phyloP scores from a whole-genome alignment of 1,140 invertebrate species.

The Calliphora vicina region DNA sequence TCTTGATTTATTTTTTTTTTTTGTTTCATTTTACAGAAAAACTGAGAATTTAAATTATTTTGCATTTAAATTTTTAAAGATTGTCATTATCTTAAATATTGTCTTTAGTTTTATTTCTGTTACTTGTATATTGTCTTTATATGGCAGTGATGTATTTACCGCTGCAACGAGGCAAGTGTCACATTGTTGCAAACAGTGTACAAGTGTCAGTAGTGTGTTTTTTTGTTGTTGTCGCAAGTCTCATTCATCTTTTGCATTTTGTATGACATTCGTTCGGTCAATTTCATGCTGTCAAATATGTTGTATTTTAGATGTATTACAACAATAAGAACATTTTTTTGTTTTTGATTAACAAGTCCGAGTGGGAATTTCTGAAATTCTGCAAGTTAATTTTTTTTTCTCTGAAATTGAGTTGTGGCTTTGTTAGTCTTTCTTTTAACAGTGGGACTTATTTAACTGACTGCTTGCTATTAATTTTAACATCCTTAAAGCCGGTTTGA shows the following conservation, averaged over 20 bases:
- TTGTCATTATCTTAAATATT: conserved; percentile 14
- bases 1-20: background rate
- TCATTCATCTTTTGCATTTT: conserved; percentile 1
- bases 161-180: background rate
- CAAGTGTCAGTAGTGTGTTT: background rate
- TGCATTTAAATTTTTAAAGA: background rate
- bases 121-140: background rate
- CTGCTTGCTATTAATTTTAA: too few relatives aligned
- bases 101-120: conserved; percentile 6
- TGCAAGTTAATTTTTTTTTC: too few relatives aligned
- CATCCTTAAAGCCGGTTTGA: too few relatives aligned
- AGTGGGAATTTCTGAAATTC: too few relatives aligned
- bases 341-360: too few relatives aligned
- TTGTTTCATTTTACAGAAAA: too few relatives aligned
- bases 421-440: too few relatives aligned
- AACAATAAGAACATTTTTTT: too few relatives aligned
- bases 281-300: conserved; percentile 16
- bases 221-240: background rate
- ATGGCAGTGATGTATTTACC: conserved; percentile 20
- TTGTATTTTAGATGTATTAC: background rate
- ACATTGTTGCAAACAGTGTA: background rate
- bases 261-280: conserved; percentile 31
- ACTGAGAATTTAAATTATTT: background rate
- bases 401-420: too few relatives aligned
- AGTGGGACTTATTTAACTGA: too few relatives aligned